Percentiles rank a stretch among this genome's conserved stretches.
These are phyloP conservation scores for Dryobotodes eremita DNA, from an alignment of 2,888 invertebrate genomes.

Conservation along the genomic window DNA sequence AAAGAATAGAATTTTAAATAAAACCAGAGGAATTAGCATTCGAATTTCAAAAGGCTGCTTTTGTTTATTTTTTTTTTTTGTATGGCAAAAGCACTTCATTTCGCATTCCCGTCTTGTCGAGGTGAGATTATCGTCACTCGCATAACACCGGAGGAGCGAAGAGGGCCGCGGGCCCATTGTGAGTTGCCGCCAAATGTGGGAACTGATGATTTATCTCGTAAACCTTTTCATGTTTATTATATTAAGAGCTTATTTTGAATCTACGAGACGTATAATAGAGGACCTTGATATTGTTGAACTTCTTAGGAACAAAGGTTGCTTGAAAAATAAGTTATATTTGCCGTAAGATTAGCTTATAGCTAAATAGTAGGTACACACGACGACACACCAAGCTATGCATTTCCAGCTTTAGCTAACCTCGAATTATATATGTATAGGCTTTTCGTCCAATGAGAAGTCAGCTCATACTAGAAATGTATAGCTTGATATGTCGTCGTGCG, in stretches of 20 bases:
- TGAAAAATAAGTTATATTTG: not conserved
- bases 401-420: too few species aligned
- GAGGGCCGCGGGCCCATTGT: constrained; percentile 71
- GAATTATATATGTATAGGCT: too few species aligned
- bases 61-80: constrained; percentile 57
- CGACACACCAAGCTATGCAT: too few species aligned
- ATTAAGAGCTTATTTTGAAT: constrained; percentile 71
- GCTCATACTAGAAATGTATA: too few species aligned
- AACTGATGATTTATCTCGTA: constrained; percentile 79
- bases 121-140: constrained; percentile 86
- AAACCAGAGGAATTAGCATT: constrained; percentile 68
- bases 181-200: constrained; percentile 78
- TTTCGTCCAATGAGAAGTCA: too few species aligned
- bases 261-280: constrained; percentile 51
- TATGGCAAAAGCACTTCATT: constrained; percentile 66
- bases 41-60: constrained; percentile 64
- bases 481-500: too few species aligned
- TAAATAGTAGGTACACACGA: too few species aligned
- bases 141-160: constrained; percentile 74
- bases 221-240: constrained; percentile 73
- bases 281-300: constrained; percentile 47
- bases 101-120: constrained; percentile 69
- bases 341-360: not conserved
- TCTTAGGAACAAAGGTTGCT: not conserved
- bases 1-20: constrained; percentile 67